A percentile compares a stretch with the other conserved stretches of the same genome.
Evolutionary conservation across 2,113 vertebrate species (phyloP).

Genomic region (Hemichromis elongatus): DNA sequence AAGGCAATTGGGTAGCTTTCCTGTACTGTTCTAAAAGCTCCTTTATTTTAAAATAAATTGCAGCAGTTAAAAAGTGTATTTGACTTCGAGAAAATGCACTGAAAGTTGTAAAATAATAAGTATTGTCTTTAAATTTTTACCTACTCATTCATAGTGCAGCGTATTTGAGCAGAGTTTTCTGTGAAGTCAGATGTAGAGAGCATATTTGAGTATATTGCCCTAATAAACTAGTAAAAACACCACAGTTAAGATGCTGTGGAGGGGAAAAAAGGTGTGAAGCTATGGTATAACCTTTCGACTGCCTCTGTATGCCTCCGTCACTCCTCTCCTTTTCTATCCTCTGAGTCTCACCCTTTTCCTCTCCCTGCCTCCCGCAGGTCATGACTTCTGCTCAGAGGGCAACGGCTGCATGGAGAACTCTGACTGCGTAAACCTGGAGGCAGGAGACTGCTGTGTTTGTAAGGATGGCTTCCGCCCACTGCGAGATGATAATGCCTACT

Average conservation of each 20-base stretch:
- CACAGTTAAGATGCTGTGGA: background rate
- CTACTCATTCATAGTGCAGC: background rate
- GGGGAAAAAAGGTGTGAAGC: background rate
- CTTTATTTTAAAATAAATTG: background rate
- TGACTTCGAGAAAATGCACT: background rate
- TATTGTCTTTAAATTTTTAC: background rate
- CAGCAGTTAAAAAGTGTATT: background rate
- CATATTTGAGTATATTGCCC: background rate
- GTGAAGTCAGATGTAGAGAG: background rate
- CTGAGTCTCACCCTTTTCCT: conserved; percentile 21
- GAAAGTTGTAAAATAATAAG: background rate
- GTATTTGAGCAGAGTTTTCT: background rate
- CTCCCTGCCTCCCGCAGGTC: conserved; percentile 70
- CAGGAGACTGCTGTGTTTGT: conserved; percentile 87
- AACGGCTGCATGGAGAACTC: conserved; percentile 90
- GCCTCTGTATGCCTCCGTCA: background rate
- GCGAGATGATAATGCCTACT: conserved; percentile 92
- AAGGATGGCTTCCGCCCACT: conserved; percentile 90
- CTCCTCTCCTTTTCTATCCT: background rate
- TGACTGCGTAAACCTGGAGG: conserved; percentile 88
- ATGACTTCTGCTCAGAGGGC: conserved; percentile 92
- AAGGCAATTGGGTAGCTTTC: background rate
- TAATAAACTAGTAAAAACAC: background rate
- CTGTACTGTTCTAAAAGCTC: background rate
- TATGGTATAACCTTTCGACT: background rate